Base-by-base conservation (phyloP, 2,797 vertebrate species). In the Podargus strigoides region DNA sequence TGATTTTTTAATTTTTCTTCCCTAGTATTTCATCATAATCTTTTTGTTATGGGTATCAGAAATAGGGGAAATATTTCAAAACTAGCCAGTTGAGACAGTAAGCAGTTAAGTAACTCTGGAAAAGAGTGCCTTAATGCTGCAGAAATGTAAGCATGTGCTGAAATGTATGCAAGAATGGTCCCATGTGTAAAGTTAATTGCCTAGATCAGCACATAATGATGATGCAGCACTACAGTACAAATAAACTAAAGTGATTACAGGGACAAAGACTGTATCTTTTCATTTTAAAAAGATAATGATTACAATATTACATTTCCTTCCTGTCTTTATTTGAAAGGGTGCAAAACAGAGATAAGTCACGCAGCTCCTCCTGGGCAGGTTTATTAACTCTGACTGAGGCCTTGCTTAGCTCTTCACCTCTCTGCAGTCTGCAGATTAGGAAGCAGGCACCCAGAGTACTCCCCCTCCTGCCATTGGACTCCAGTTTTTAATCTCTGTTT, bases 181-280 rank as follows among this genome's bases (percentile, higher is more conserved):
- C 74, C 77, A 70, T 46, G 80, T 87, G 92, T 85, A 92, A 81
- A 92, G 53, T 84, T 95, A 93, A 88, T 84, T 81, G 59, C 67
- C 66, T 69, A 49, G 67, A 92, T 91, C 86, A 88, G 83, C 55
- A 86, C 47, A 62, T 82, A 93, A 91, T 73, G 44, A 90, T 76
- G 74, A 85, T 82, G 41, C 67, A 94, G 67, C 62, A 93, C 30
- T 42, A 52, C 4, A 46, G 63, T 32, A 90, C 56, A 89, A 93
- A 87, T 53, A 95, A 84, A 84, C 49, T 72, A 11, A 84, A 91
- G 70, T 76, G 79, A 83, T 86, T 88, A 88, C 44, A 63, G 9
- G 39, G 66, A 68, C 66, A 84, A 82, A 88, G 69, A 63, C 27
- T 46, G 30, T 28, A 83, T 66, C 32, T 78, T 95, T 93, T 73